Evolutionary conservation across 92 coral and sea anemone genomes (phyloP), one percentile per base, ranked within the genome.

Genomic region (Parazoanthus atlanticus): DNA sequence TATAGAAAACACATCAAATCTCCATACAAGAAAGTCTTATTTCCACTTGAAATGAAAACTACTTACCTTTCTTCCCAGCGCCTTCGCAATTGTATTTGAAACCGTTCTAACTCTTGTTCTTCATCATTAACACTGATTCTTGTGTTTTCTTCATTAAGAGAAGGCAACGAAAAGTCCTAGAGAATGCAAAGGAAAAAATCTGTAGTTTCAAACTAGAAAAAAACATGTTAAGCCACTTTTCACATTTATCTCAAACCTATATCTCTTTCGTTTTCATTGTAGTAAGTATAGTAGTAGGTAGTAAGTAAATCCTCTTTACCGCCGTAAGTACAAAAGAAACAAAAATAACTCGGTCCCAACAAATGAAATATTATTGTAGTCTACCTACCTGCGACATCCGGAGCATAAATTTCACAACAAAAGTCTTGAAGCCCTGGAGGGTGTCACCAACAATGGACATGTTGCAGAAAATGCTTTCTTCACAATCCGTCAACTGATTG

Each of bases 111-210:
- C n/a, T 90, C 90, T 66, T 92, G 91, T 21, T 89, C 93, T n/a
- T 82, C 86, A 25, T 73, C 91, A 47, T 83, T 36, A 38, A 88
- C 89, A 52, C 58, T 89, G 33, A 82, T 77, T 30, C 88, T 83
- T 7, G 93, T 90, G 87, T 85, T 86, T 38, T 87, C 88, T 28
- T 96, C 95, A 30, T 89, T 94, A 36, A 96, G 88, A 30, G 98
- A 96, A 17, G 94, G 95, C 8, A 96, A 94, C 69, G 98, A 95
- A 88, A 96, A 96, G 65, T 96, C 98, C 98, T 80, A 32, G 16
- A 1, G 11, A 15, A 30, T 95, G 65, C 93, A 72, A 1, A 86
- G 46, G 13, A 12, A 56, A 67, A 78, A 78, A 31, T 58, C 16
- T 31, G 25, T 36, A 10, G 61, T 47, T 34, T 31, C 29, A 6